phyloP scores from a whole-genome alignment of 2,888 invertebrate species.

The Lasioglossum villosulum region DNA sequence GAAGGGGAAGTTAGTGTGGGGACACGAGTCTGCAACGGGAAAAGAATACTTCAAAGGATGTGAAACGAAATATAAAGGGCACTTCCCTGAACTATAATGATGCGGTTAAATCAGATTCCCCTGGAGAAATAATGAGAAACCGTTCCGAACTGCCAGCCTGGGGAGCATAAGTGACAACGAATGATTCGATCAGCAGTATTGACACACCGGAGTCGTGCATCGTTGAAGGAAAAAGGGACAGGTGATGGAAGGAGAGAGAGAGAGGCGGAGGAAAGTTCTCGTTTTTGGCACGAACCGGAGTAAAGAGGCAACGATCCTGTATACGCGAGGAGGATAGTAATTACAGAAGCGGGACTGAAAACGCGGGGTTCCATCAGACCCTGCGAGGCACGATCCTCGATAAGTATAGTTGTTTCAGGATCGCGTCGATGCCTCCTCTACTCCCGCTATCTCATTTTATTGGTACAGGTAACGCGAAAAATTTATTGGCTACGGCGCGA shows the following conservation, averaged over 20 bases:
- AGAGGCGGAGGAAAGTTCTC: slow-evolving; percentile 39
- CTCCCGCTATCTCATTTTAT: slow-evolving; percentile 83
- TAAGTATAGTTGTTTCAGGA: slow-evolving; percentile 84
- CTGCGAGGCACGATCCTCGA: slow-evolving; percentile 83
- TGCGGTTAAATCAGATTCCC: too few relatives aligned
- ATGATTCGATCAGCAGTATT: not conserved
- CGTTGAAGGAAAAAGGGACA: not conserved
- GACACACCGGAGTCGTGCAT: not conserved
- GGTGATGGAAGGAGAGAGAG: slow-evolving; percentile 15
- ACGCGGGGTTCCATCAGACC: slow-evolving; percentile 77
- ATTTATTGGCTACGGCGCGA: slow-evolving; percentile 73
- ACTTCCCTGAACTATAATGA: too few relatives aligned
- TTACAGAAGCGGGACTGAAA: slow-evolving; percentile 83
- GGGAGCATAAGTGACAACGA: not conserved
- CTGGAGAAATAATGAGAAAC: too few relatives aligned
- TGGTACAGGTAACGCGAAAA: slow-evolving; percentile 81
- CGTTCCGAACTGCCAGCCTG: too few relatives aligned
- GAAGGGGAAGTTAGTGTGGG: too few relatives aligned
- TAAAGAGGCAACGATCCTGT: slow-evolving; percentile 66
- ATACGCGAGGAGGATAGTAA: slow-evolving; percentile 81
- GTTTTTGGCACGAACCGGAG: slow-evolving; percentile 65
- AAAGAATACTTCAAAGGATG: too few relatives aligned
- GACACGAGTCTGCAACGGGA: too few relatives aligned
- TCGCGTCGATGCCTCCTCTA: slow-evolving; percentile 81
- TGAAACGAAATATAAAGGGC: too few relatives aligned